Evolutionary conservation across 2,888 invertebrate genomes (phyloP), one percentile per base, ranked within the genome.

Genomic region (Noctua comes): DNA sequence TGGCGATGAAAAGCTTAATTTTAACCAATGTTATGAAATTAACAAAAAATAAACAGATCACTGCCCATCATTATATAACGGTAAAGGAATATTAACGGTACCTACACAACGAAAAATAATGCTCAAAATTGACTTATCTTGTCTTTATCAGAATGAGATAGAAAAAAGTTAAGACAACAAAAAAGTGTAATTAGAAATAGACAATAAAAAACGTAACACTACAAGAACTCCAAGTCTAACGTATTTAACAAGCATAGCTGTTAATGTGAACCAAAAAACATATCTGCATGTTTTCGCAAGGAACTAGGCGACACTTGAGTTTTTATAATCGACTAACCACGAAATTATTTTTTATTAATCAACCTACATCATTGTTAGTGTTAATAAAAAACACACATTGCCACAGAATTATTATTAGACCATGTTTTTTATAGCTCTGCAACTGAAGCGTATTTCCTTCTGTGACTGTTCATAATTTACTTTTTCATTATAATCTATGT

Each of bases 391-490:
- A 79, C 73, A 11, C 62, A 79, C 68, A 76, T 84, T 71, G 83
- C 18, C 13, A 77, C 70, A 70, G 10, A 70, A 81, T 74, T 79
- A 86, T 78, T 81, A 89, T 77, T 83, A 75, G 80, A 85, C 36
- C 46, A 68, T 71, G 72, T 85, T 83, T 84, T 88, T 84, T 80
- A 81, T 72, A 13, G 46, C 69, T 81, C 73, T 51, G 62, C 68
- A 81, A 81, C 69, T 75, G 80, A 84, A 40, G 84, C 89, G 83
- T 87, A 85, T 83, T 72, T 89, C 88, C 88, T 83, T 83, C 21
- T 51, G 54, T 77, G 73, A 77, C 79, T 77, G 77, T 83, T 80
- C 76, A 85, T 88, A 88, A 83, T 86, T 85, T 84, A 78, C 43
- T 84, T 78, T 79, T 64, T 80, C 43, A 75, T 80, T 76, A 84